A percentile compares a stretch with the other conserved stretches of the same genome.
Conservation (phyloP, 2,113 vertebrate species). For the Haliaeetus leucogaster region DNA sequence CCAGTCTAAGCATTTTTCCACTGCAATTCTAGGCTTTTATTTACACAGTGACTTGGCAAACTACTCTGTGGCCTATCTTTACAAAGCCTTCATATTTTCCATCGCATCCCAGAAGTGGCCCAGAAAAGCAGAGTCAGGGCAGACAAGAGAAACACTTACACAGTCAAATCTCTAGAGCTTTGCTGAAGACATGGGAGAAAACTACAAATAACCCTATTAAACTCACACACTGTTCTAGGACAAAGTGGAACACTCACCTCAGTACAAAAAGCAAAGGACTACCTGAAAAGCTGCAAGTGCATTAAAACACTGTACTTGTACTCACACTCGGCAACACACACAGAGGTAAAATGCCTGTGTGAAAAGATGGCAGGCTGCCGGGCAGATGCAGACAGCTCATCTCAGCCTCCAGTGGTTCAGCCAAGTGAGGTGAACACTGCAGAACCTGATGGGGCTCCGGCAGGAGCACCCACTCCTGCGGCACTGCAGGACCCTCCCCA, state of each 20-base stretch:
- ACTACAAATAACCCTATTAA: not conserved
- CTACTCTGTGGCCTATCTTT: not conserved
- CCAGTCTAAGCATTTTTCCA: not conserved
- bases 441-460: not conserved
- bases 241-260: not conserved
- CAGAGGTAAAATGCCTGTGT: not conserved
- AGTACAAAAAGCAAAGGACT: not conserved
- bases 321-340: not conserved
- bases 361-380: not conserved
- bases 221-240: not conserved
- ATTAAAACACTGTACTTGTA: not conserved
- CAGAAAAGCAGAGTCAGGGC: constrained; percentile 12
- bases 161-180: not conserved
- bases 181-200: not conserved
- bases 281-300: not conserved
- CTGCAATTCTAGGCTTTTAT: not conserved
- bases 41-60: constrained; percentile 9
- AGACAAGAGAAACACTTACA: not conserved
- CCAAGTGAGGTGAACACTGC: not conserved
- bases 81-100: not conserved
- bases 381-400: not conserved
- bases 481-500: not conserved
- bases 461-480: fast-evolving
- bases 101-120: not conserved
- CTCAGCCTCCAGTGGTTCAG: not conserved